phyloP scores from a whole-genome alignment of 2,888 invertebrate species.

The Lasioglossum malachurum region DNA sequence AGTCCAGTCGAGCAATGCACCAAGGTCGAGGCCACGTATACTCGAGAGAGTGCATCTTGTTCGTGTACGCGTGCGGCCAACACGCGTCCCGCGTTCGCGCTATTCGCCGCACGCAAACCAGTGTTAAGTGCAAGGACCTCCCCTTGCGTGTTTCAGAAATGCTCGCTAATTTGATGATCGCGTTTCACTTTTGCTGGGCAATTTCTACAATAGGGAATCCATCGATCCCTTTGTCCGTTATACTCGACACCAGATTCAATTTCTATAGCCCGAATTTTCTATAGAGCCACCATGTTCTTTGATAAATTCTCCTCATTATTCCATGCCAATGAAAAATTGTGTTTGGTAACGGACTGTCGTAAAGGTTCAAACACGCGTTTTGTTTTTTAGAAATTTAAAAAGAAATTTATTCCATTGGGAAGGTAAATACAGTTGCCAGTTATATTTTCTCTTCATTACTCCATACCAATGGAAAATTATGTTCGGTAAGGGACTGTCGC shows the following conservation, averaged over 20 bases:
- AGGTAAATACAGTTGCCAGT: too few species aligned
- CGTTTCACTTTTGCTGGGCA: slow-evolving; percentile 13
- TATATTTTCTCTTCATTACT: neutral
- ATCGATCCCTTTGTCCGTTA: slow-evolving; percentile 5
- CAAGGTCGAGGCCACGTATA: slow-evolving; percentile 75
- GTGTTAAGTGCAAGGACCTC: slow-evolving; percentile 60
- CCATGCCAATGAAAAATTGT: neutral
- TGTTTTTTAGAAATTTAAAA: too few species aligned
- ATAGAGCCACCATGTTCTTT: neutral
- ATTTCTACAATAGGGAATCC: slow-evolving; percentile 20
- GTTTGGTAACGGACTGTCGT: too few species aligned
- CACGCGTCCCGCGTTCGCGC: slow-evolving; percentile 42
- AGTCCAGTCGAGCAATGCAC: slow-evolving; percentile 70
- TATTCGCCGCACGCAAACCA: slow-evolving; percentile 53
- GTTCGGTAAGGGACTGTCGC: too few species aligned
- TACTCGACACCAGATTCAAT: neutral
- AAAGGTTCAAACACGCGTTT: too few species aligned
- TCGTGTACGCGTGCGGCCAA: slow-evolving; percentile 26
- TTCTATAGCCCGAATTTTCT: neutral
- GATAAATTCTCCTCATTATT: neutral
- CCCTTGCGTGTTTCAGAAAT: slow-evolving; percentile 33
- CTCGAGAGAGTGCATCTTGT: slow-evolving; percentile 61
- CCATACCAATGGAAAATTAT: neutral
- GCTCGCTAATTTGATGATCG: slow-evolving; percentile 38
- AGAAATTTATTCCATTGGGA: too few species aligned